Percentiles rank a stretch among this genome's conserved stretches.
These are phyloP conservation scores for Microcebus jonahi DNA, from an alignment of 2,113 vertebrate genomes.

Conservation along the genomic window DNA sequence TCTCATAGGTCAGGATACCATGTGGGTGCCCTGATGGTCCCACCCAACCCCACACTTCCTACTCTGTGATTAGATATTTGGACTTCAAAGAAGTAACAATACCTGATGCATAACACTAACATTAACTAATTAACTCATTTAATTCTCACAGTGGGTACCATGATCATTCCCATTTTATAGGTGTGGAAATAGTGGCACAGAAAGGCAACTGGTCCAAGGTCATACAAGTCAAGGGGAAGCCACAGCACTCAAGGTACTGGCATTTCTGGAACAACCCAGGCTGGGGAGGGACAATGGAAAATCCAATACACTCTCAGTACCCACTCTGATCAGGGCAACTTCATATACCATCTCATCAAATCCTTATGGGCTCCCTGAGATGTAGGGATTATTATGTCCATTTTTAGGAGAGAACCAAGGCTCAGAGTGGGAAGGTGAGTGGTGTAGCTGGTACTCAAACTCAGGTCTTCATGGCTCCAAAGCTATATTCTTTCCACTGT, in stretches of 20 bases:
- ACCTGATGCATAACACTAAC: neutral
- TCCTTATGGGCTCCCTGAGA: neutral
- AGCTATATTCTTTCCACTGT: neutral
- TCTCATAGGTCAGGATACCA: neutral
- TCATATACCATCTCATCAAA: neutral
- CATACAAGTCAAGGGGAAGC: neutral
- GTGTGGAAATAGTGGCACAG: constrained; percentile 21
- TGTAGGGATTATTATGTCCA: neutral
- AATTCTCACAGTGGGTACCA: neutral
- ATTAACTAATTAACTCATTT: neutral
- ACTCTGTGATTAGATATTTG: neutral
- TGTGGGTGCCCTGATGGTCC: neutral
- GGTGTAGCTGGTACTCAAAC: neutral
- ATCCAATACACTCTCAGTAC: neutral
- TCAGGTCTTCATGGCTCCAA: neutral
- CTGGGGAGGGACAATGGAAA: neutral
- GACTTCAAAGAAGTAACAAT: constrained; percentile 14
- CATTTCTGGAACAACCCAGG: constrained; percentile 5
- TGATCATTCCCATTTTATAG: neutral
- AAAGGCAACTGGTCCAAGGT: neutral
- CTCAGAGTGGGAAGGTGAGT: neutral
- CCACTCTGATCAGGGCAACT: neutral
- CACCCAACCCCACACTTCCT: neutral
- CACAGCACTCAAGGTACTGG: neutral
- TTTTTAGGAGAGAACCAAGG: constrained; percentile 14